A percentile compares a stretch with the other conserved stretches of the same genome.
These are phyloP conservation scores for Campoplex nolae DNA, from an alignment of 2,888 invertebrate species.

Conservation along the genomic window DNA sequence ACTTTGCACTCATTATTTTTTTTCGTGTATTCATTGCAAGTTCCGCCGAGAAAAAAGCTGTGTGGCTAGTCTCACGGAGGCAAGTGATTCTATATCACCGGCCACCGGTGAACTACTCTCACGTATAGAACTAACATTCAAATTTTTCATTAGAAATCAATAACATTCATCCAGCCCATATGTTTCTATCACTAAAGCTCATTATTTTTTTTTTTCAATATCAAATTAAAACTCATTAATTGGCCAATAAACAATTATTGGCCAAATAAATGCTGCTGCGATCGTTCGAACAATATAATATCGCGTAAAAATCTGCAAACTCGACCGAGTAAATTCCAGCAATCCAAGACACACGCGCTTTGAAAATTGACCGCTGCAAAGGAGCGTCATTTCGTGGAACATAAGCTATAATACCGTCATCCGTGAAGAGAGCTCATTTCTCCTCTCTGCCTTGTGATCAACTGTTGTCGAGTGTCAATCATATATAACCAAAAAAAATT, in stretches of 20 bases:
- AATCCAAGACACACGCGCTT: not conserved
- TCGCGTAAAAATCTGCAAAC: not conserved
- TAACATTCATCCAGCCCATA: not conserved
- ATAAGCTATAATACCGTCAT: not conserved
- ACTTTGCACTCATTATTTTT: constrained; percentile 20
- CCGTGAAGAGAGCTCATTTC: not conserved
- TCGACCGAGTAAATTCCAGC: not conserved
- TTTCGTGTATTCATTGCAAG: not conserved
- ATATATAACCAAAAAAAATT: constrained; percentile 26
- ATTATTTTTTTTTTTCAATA: not conserved
- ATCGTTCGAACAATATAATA: not conserved
- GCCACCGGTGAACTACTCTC: not conserved
- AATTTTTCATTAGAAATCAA: not conserved
- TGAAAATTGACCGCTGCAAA: not conserved
- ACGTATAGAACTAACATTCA: not conserved
- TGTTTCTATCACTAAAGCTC: not conserved
- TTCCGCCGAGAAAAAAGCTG: not conserved
- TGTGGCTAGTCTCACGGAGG: not conserved
- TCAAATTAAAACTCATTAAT: not conserved
- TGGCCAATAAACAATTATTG: not conserved
- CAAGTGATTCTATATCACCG: not conserved
- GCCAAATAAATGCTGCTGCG: not conserved
- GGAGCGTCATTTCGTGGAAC: not conserved
- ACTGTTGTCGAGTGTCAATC: constrained; percentile 29
- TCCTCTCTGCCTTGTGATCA: not conserved